Evolutionary conservation across 2,797 vertebrate genomes (phyloP).

Genomic region (Rhinichthys osculus): DNA sequence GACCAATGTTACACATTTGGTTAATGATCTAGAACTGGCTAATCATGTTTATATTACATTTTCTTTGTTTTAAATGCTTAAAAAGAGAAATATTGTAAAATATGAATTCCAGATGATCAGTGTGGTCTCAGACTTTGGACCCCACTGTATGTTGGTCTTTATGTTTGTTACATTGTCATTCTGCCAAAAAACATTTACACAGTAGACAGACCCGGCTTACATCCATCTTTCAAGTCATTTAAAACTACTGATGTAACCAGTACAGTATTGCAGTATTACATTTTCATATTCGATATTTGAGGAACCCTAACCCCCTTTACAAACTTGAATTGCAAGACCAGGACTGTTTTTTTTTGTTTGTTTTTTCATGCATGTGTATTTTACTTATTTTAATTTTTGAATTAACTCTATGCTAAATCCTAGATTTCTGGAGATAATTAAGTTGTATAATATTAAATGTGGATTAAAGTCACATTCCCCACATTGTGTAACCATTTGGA

Average conservation of each 20-base stretch:
- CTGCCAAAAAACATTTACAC: neutral
- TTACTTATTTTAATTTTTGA: neutral
- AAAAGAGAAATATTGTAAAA: neutral
- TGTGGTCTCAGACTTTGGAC: neutral
- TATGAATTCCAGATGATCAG: neutral
- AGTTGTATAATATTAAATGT: neutral
- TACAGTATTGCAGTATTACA: neutral
- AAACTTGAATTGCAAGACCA: neutral
- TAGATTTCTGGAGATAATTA: neutral
- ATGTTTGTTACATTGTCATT: neutral
- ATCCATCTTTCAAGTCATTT: neutral
- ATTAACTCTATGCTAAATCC: neutral
- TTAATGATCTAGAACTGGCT: neutral
- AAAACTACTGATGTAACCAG: neutral
- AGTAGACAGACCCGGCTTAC: neutral
- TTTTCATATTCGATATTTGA: neutral
- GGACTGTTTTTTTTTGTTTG: neutral
- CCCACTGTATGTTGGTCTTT: neutral
- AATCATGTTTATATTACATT: no score
- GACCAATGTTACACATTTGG: neutral
- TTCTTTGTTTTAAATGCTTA: neutral
- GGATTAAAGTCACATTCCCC: neutral
- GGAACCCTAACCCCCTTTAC: neutral
- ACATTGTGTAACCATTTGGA: neutral
- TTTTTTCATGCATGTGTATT: neutral